Conservation (phyloP, 1,140 invertebrate genomes). For the Ceratitis capitata region DNA sequence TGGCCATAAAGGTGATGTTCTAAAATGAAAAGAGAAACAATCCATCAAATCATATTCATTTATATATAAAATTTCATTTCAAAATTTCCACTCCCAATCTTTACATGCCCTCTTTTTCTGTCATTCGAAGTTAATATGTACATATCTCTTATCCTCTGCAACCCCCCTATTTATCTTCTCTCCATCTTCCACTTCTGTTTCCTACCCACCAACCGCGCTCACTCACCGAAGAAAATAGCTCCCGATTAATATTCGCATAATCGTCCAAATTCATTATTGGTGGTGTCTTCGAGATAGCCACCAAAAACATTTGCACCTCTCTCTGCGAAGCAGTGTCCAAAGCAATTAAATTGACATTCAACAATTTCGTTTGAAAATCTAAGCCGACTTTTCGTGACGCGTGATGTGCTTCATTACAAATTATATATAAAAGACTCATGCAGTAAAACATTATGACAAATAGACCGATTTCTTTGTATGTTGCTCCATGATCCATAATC, state of each 20-base stretch:
- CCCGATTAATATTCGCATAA: conserved; percentile 74
- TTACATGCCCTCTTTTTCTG: too few species aligned
- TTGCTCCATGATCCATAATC: conserved; percentile 74
- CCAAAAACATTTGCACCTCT: conserved; percentile 76
- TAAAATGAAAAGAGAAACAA: conserved; percentile 47
- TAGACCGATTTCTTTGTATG: conserved; percentile 74
- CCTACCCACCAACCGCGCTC: too few species aligned
- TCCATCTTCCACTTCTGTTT: too few species aligned
- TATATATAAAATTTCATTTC: conserved; percentile 32
- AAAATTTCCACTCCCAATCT: too few species aligned
- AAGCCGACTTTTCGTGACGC: conserved; percentile 73
- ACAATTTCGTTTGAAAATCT: conserved; percentile 72
- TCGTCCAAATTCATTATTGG: conserved; percentile 77
- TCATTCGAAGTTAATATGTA: too few species aligned
- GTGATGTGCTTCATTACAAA: conserved; percentile 76
- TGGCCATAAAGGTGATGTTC: conserved; percentile 74
- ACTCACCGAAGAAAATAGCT: conserved; percentile 71
- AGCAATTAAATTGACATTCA: conserved; percentile 72
- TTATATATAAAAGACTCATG: conserved; percentile 73
- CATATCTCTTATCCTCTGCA: not conserved
- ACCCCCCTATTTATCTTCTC: too few species aligned
- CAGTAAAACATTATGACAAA: conserved; percentile 76
- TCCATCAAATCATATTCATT: not conserved
- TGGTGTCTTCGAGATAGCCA: conserved; percentile 76
- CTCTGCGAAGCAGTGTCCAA: conserved; percentile 72